Evolutionary conservation across 1,140 invertebrate species (phyloP).

Genomic region (Palaemon carinicauda): DNA sequence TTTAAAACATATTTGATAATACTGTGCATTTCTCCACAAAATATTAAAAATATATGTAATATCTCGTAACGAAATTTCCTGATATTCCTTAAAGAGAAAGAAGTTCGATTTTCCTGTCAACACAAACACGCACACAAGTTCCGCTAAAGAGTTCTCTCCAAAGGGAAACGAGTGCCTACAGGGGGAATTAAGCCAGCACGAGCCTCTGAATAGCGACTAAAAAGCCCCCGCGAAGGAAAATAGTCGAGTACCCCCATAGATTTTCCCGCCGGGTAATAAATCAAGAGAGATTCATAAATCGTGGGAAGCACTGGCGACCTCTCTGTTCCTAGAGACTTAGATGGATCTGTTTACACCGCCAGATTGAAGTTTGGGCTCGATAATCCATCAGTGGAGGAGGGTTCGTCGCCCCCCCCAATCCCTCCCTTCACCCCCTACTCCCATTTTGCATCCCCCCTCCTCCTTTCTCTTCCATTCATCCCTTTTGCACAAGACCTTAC

Average conservation of each 20-base stretch:
- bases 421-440: not conserved
- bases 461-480: not conserved
- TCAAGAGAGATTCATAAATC: slow-evolving; percentile 60
- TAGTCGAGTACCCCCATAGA: slow-evolving; percentile 54
- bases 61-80: too few species aligned
- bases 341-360: slow-evolving; percentile 60
- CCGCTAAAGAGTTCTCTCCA: too few species aligned
- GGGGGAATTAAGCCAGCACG: too few species aligned
- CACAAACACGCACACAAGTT: too few species aligned
- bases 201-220: not conserved
- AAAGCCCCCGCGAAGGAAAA: slow-evolving; percentile 20
- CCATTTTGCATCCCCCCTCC: not conserved
- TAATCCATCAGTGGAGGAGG: slow-evolving; percentile 58
- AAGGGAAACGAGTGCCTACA: too few species aligned
- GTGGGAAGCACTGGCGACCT: slow-evolving; percentile 57
- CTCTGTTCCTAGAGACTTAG: slow-evolving; percentile 56
- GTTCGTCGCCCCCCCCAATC: not conserved
- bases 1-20: too few species aligned
- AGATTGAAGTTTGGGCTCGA: slow-evolving; percentile 60
- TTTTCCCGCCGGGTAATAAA: slow-evolving; percentile 59
- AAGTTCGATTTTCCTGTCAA: too few species aligned
- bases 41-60: too few species aligned
- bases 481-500: not conserved
- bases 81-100: too few species aligned
- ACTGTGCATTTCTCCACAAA: too few species aligned